Evolutionary conservation across 2,113 vertebrate species (phyloP).

Genomic region (Dasypus novemcinctus): DNA sequence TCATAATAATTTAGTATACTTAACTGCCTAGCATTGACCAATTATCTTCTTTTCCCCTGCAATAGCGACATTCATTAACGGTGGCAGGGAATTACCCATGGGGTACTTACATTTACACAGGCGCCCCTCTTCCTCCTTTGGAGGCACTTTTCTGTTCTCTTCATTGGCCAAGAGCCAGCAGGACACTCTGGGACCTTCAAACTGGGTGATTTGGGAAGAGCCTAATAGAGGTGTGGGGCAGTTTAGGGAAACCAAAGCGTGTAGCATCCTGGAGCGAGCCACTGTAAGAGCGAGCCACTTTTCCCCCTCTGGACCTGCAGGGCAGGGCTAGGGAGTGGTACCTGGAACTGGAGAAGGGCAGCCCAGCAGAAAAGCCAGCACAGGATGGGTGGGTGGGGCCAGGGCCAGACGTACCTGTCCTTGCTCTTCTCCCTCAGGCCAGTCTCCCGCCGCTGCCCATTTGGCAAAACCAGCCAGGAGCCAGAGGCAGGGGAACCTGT

Average conservation of each 20-base stretch:
- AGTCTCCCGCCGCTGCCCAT: background rate
- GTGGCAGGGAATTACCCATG: background rate
- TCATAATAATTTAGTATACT: background rate
- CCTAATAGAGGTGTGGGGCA: background rate
- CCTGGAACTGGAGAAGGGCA: background rate
- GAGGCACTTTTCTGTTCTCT: background rate
- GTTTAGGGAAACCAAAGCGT: background rate
- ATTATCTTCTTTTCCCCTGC: background rate
- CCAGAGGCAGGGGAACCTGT: background rate
- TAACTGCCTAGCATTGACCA: background rate
- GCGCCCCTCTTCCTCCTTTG: background rate
- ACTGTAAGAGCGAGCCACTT: fast-evolving
- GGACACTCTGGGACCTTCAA: background rate
- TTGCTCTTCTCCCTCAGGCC: too few relatives aligned
- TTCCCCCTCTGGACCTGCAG: background rate
- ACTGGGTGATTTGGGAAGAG: background rate
- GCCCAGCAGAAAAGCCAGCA: background rate
- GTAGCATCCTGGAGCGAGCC: background rate
- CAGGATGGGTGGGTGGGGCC: background rate
- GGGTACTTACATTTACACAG: background rate
- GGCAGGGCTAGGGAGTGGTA: too few relatives aligned
- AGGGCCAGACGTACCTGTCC: background rate
- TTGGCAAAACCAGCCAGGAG: background rate
- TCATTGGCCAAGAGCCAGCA: background rate
- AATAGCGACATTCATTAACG: background rate